Base-by-base conservation (phyloP, 2,888 invertebrate genomes). In the Rhagonycha lutea region DNA sequence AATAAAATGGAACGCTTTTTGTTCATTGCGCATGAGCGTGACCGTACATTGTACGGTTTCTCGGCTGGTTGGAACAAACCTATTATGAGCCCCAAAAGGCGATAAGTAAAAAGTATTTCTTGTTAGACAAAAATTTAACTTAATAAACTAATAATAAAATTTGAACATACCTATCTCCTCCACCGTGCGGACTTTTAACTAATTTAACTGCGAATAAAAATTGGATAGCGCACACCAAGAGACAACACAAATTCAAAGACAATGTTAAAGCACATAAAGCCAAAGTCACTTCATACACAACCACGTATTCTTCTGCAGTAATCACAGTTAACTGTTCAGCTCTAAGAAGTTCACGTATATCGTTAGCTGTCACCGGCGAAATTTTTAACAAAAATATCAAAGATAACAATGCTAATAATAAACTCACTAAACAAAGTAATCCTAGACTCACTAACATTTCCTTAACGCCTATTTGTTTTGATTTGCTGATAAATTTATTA, bases 201-300 rank as follows among this genome's bases (percentile, higher is more conserved):
- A 98, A 91, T 89, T 97, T 97, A 81, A 97, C 95, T 68, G 97
- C 96, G 87, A 97, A 97, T 86, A 97, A 92, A 89, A 96, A 97
- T 90, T 98, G 97, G 86, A 97, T 95, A 83, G 96, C 95, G 91
- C 97, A 97, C 84, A 97, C 96, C 83, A 97, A 92, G 78, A 97
- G 91, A 87, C 97, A 97, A 90, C 96, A 96, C 79, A 97, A 91
- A 89, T 97, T 95, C 81, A 97, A 89, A 29, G 96, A 95, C 71
- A 97, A 90, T 79, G 97, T 96, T 85, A 97, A 91, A 76, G 96
- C 96, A 86, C 96, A 95, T 85, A 97, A 90, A 29, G 96, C 96
- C 86, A 97, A 90, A 70, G 96, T 96, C 85, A 97, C 97, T 90
- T 97, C 97, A 87, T 96, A 95, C 79, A 97, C 95, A 83, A 95